phyloP scores from a whole-genome alignment of 2,888 invertebrate genomes.

The Rhamnusium bicolor region DNA sequence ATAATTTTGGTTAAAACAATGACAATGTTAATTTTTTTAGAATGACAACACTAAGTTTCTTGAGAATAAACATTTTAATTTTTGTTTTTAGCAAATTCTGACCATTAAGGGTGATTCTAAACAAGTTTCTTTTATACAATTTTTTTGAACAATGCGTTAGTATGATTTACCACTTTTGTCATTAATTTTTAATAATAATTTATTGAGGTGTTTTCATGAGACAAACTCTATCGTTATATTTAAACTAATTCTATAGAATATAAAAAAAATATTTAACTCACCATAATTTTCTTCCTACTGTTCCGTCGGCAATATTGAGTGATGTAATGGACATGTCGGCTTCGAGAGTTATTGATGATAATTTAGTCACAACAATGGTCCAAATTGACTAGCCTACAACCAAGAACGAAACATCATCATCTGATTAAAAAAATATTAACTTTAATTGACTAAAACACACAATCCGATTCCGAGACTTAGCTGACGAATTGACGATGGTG shows the following conservation, averaged over 20 bases:
- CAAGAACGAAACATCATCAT: constrained; percentile 1
- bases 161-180: too few relatives aligned
- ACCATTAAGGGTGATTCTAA: too few relatives aligned
- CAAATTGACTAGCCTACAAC: constrained; percentile 7
- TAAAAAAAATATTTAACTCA: constrained; percentile 47
- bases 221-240: too few relatives aligned
- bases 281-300: constrained; percentile 58
- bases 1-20: too few relatives aligned
- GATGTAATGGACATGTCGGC: constrained; percentile 62
- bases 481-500: neutral
- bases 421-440: constrained; percentile 11
- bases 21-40: too few relatives aligned
- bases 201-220: too few relatives aligned
- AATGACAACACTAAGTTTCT: too few relatives aligned
- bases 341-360: neutral
- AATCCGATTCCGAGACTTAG: neutral
- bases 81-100: too few relatives aligned
- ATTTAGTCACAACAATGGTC: constrained; percentile 1
- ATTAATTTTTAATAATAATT: too few relatives aligned
- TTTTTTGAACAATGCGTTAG: too few relatives aligned
- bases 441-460: neutral
- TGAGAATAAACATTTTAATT: too few relatives aligned
- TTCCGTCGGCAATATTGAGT: constrained; percentile 63
- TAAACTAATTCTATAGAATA: neutral
- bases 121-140: too few relatives aligned